Evolutionary conservation across 2,888 invertebrate genomes (phyloP), one percentile per base, ranked within the genome.

Genomic region (Drosophila yooni): DNA sequence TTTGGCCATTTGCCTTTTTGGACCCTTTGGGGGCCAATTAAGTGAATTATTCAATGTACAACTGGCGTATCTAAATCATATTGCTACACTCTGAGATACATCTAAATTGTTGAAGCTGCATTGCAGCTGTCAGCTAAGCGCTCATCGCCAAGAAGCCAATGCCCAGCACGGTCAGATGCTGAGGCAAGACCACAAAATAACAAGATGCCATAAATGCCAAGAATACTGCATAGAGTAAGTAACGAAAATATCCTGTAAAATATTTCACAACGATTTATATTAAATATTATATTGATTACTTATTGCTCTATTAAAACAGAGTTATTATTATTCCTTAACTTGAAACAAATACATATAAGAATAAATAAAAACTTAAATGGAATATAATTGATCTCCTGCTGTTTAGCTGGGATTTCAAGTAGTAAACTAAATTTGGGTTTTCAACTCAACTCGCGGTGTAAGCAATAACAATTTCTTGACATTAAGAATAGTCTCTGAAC

Each of bases 1-100:
- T 79, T 83, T 70, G 57, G 25, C 13, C 27, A 21, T 34, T 60
- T 53, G 21, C 38, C 60, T 33, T 60, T 51, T 51, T 25, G 38
- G 27, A 34, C 48, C 40, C 79, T 74, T 70, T 54, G 56, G 82
- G 82, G 76, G 54, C 71, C 82, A 89, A 87, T 87, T 85, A 85
- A 65, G 72, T 85, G 78, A 85, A 89, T 87, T 84, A 85, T 85
- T 85, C 84, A 89, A 72, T 43, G 51, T 25, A 38, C 72, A 63
- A 75, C 68, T 63, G 65, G 60, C 68, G 62, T 51, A 61, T 69
- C 69, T 61, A 76, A 71, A 72, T 85, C 81, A 83, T 65, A 76
- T 78, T 79, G 56, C 50, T 57, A 21, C 31, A 54, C 61, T 52
- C 68, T 52, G 29, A 29, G n/a, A 43, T 64, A 71, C 38, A 54